Evolutionary conservation across 2,113 vertebrate genomes (phyloP).

Genomic region (Cisticola juncidis): DNA sequence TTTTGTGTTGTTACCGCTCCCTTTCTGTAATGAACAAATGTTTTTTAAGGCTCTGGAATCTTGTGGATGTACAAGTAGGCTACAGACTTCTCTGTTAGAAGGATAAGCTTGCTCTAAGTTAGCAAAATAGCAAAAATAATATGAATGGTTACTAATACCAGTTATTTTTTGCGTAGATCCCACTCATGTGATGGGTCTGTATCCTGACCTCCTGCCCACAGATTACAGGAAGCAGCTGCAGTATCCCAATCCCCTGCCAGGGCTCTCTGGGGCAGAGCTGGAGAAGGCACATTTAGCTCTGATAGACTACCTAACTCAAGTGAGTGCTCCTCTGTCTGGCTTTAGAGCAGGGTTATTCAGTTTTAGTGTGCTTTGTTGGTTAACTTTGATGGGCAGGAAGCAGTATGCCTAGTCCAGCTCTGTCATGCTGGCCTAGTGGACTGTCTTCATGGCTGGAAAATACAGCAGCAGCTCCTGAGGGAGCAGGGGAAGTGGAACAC

Average conservation of each 20-base stretch:
- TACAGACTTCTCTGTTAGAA: not conserved
- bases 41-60: not conserved
- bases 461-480: not conserved
- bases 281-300: conserved; percentile 95
- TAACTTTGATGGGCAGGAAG: not conserved
- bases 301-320: conserved; percentile 98
- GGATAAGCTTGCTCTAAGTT: not conserved
- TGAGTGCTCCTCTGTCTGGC: conserved; percentile 40
- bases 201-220: conserved; percentile 92
- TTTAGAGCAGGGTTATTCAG: not conserved
- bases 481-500: not conserved
- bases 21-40: not conserved
- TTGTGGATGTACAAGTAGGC: not conserved
- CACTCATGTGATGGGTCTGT: conserved; percentile 97
- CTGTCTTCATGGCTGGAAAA: not conserved
- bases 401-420: not conserved
- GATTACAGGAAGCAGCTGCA: conserved; percentile 97
- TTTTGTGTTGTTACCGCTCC: not conserved
- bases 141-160: conserved; percentile 17
- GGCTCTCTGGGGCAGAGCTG: conserved; percentile 89
- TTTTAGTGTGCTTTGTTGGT: not conserved
- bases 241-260: conserved; percentile 92
- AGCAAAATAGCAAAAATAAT: not conserved
- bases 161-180: conserved; percentile 81
- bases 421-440: not conserved